These are phyloP conservation scores for Hucho hucho DNA, from an alignment of 2,113 vertebrate species.

Conservation along the genomic window DNA sequence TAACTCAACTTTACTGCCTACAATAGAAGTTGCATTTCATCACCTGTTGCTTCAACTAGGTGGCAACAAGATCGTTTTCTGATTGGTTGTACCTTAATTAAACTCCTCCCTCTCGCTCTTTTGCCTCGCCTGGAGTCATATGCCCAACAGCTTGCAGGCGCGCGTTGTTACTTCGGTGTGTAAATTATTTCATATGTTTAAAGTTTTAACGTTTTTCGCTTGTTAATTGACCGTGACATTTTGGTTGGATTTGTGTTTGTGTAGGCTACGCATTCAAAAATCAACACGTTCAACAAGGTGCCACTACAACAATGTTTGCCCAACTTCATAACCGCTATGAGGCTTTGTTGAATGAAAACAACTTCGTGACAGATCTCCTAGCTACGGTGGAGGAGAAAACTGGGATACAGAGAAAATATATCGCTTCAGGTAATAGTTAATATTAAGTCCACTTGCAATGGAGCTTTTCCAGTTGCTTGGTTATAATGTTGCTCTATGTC, in stretches of 20 bases:
- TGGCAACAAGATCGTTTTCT: slow-evolving; percentile 18
- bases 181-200: background rate
- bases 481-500: background rate
- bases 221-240: background rate
- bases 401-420: slow-evolving; percentile 78
- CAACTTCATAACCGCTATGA: slow-evolving; percentile 74
- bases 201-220: background rate
- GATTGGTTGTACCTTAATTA: slow-evolving; percentile 49
- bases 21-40: background rate
- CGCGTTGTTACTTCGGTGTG: background rate
- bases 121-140: too few relatives aligned
- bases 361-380: slow-evolving; percentile 76
- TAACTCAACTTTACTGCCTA: too few relatives aligned
- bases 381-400: slow-evolving; percentile 76
- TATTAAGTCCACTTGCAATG: too few relatives aligned
- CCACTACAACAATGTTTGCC: slow-evolving; percentile 53
- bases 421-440: slow-evolving; percentile 77
- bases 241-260: background rate
- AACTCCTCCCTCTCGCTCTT: slow-evolving; percentile 9
- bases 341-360: slow-evolving; percentile 77
- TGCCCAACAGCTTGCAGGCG: background rate
- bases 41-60: background rate
- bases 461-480: background rate
- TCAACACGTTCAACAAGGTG: background rate
- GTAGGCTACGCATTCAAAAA: background rate